Evolutionary conservation across 2,113 vertebrate genomes (phyloP).

Genomic region (Ptilonorhynchus violaceus): DNA sequence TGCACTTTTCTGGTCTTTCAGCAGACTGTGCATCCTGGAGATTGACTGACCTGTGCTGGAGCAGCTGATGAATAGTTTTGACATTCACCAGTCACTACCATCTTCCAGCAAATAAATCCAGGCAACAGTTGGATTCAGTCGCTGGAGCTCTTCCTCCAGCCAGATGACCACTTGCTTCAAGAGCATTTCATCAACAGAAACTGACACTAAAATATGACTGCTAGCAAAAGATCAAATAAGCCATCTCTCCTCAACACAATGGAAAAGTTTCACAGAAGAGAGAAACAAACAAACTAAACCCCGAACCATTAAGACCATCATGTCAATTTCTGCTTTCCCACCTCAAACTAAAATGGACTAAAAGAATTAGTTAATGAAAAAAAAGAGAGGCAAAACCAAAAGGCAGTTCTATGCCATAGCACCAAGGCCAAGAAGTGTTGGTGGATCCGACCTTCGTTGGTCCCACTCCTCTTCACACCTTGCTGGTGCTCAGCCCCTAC

Average conservation of each 20-base stretch:
- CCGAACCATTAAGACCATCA: background rate
- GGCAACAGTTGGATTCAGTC: background rate
- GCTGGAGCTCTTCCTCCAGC: background rate
- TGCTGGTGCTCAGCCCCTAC: too few relatives aligned
- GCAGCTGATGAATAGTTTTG: background rate
- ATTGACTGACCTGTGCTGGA: background rate
- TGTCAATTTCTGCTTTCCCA: background rate
- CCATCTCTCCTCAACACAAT: background rate
- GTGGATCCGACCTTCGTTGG: background rate
- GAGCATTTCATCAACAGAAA: background rate
- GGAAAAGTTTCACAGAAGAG: background rate
- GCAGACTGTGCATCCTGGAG: background rate
- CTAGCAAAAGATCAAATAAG: background rate
- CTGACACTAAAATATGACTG: background rate
- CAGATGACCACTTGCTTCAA: background rate
- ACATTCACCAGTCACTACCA: background rate
- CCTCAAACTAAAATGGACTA: background rate
- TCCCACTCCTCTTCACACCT: background rate
- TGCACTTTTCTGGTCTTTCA: background rate
- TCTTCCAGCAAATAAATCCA: background rate
- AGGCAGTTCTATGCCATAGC: rapidly evolving
- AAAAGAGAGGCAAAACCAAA: background rate
- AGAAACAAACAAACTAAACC: background rate
- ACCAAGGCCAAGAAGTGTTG: background rate
- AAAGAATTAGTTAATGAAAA: background rate